Evolutionary conservation across 2,888 invertebrate genomes (phyloP), one percentile per base, ranked within the genome.

Genomic region (Atethmia centrago): DNA sequence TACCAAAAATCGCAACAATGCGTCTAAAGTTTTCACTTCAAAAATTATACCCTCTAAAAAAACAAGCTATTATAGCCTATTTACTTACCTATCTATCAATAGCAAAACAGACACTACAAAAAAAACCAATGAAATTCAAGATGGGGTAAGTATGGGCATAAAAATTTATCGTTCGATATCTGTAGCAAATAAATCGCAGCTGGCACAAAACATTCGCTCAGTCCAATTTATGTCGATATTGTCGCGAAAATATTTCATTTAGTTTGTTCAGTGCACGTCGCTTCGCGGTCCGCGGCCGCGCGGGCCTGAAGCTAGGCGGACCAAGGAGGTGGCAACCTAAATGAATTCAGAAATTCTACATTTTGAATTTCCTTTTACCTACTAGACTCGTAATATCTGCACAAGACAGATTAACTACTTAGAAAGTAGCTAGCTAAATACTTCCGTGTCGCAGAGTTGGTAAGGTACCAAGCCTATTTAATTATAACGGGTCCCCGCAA

Each of bases 211-310:
- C 85, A 86, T 84, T 85, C 69, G 79, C 85, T 79, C 82, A 80
- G 82, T 83, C 87, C 89, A 87, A 90, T 90, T 88, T 87, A 89
- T 87, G 89, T 91, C 91, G 90, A 91, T 91, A 91, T 90, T 90
- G 91, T 90, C 90, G 87, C 79, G 84, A 88, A 92, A 90, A 91
- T 92, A 84, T 84, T 84, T 84, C 71, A 84, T 84, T 84, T 79
- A 77, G 71, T 82, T 78, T 76, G 64, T 77, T 72, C 71, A 47
- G 19, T 66, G 67, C 74, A 82, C 49, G 80, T 63, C 66, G 66
- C 51, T 45, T 45, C 62, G 59, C 28, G 61, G 71, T 56, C 56
- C 68, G 45, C 71, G 71, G 56, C 55, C 49, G 53, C 68, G 45
- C 71, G 71, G 56, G 58, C 49, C 14, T 56, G 7, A 19, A 78